Evolutionary conservation across 2,797 vertebrate species (phyloP).

Genomic region (Rhincodon typus): DNA sequence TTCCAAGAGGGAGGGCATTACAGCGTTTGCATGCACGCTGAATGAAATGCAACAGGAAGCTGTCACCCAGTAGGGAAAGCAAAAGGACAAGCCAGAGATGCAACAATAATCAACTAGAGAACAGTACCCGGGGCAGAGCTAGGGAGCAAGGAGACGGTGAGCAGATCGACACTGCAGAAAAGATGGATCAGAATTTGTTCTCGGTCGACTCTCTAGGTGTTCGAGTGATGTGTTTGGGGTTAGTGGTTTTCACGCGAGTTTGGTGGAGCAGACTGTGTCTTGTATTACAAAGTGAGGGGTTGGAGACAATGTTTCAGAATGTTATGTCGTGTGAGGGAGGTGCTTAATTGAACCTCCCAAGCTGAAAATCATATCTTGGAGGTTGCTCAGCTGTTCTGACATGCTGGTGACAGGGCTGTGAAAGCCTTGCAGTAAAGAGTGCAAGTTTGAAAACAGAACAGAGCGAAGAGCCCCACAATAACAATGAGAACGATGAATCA

Average conservation of each 20-base stretch:
- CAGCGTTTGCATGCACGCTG: background rate
- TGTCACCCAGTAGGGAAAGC: background rate
- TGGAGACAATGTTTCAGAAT: no score
- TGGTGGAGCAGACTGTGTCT: background rate
- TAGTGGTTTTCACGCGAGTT: background rate
- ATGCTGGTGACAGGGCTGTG: background rate
- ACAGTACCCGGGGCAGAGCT: background rate
- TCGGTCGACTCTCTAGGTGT: background rate
- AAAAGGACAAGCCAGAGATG: background rate
- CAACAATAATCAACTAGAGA: background rate
- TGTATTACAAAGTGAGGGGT: background rate
- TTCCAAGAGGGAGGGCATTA: background rate
- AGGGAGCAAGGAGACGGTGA: background rate
- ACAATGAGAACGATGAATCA: background rate
- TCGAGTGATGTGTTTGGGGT: background rate
- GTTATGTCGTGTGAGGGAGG: background rate
- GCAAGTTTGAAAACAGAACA: background rate
- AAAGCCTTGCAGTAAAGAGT: background rate
- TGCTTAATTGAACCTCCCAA: background rate
- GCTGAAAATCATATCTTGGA: background rate
- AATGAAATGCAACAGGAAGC: background rate
- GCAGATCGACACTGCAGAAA: no score
- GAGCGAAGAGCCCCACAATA: background rate
- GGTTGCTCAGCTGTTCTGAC: background rate
- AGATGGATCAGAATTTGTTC: background rate